Conservation (phyloP, 2,797 vertebrate genomes). For the Tachyglossus aculeatus region DNA sequence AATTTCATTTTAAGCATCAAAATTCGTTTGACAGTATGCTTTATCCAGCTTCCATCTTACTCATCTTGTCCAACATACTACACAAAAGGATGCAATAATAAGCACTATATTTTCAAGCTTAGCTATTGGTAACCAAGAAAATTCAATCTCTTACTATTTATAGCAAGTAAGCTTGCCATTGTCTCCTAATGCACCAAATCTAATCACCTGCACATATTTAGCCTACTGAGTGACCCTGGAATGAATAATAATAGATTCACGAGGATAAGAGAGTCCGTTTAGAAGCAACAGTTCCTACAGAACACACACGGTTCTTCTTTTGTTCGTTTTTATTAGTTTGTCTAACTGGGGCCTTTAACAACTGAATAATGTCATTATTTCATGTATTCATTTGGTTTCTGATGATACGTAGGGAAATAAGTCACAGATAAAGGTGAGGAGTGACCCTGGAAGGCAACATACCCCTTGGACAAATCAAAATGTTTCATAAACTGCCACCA, state of each 20-base stretch:
- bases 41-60: conserved; percentile 13
- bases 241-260: background rate
- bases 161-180: background rate
- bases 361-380: conserved; percentile 18
- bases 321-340: background rate
- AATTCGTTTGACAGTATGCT: background rate
- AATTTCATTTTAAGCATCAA: background rate
- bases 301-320: background rate
- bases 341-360: background rate
- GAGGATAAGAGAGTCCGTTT: background rate
- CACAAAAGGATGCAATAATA: too few relatives aligned
- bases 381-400: conserved; percentile 22
- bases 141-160: too few relatives aligned
- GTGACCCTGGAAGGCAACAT: conserved; percentile 14
- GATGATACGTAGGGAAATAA: conserved; percentile 40
- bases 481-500: conserved; percentile 24
- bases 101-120: too few relatives aligned
- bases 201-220: background rate
- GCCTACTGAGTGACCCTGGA: background rate
- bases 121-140: too few relatives aligned
- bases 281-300: background rate
- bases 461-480: conserved; percentile 39
- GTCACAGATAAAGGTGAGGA: conserved; percentile 41
- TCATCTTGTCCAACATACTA: background rate
- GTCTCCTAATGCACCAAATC: background rate